Evolutionary conservation across 2,113 vertebrate species (phyloP), one percentile per base, ranked within the genome.

Genomic region (Burhinus oedicnemus): DNA sequence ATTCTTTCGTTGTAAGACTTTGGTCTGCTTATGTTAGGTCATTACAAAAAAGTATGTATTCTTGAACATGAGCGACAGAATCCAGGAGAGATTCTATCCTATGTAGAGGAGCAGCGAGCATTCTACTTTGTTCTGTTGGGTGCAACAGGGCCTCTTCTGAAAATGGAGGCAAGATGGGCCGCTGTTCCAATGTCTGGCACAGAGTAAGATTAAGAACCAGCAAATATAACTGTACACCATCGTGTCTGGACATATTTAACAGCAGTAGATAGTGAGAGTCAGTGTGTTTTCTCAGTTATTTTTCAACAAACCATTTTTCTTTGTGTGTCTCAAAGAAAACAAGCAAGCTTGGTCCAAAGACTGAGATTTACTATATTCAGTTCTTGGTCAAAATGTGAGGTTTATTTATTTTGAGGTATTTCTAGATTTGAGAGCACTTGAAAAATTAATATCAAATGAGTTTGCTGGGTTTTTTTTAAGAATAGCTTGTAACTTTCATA

Each of bases 261-360:
- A 90, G 81, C n/a, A 86, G 36, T 30, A 83, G 64, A 66, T 91
- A 21, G 64, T 81, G 64, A 38, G 77, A 94, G 77, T 62, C 66
- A 58, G 34, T 62, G 75, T 72, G 79, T 90, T 97, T 96, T 90
- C 76, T 90, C 60, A 36, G 71, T 84, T 95, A n/a, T 70, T 96
- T 95, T 92, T 90, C 93, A 96, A 44, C 58, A 86, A 83, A 30
- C 34, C 36, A 38, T 96, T 93, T 87, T 83, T 95, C 80, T 90
- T 85, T 54, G 36, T 72, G 49, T 42, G 14, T 88, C 58, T 93
- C 58, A 45, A 79, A 71, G 76, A 5, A 89, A 80, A 51, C 21
- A 76, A 76, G 34, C 8, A 82, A 75, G 45, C 49, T 57, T 76
- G 8, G 49, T 62, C 54, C 70, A 70, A 69, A 79, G 30, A 12